Conservation (phyloP, 2,888 invertebrate genomes). For the Synergus japonicus region DNA sequence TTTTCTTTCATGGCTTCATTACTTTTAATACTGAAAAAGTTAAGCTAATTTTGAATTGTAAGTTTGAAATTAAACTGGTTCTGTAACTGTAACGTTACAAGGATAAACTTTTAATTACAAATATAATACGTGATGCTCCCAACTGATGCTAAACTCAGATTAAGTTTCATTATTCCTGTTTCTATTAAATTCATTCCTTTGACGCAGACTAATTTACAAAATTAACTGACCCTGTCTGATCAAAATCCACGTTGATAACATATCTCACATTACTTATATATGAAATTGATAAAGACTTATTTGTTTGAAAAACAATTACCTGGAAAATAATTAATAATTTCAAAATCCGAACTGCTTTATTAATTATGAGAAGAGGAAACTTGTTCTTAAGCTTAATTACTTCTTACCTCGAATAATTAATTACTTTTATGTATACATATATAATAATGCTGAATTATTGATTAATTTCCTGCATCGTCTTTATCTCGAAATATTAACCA, state of each 20-base stretch:
- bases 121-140: background rate
- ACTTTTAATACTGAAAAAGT: background rate
- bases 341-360: background rate
- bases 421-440: background rate
- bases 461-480: background rate
- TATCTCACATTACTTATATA: background rate
- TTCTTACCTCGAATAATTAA: background rate
- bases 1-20: background rate
- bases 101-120: background rate
- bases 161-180: background rate
- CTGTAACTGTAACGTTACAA: background rate
- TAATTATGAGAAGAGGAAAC: background rate
- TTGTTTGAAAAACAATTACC: background rate
- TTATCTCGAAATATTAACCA: background rate
- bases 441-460: too few species aligned
- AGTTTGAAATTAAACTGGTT: background rate
- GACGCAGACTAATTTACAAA: background rate
- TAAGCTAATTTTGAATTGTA: background rate
- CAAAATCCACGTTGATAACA: background rate
- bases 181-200: background rate
- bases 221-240: background rate
- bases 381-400: background rate
- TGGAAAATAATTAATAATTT: background rate
- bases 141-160: background rate
- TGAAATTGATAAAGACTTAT: background rate